Evolutionary conservation across 2,888 invertebrate species (phyloP), one percentile per base, ranked within the genome.

Genomic region (Desoria tigrina): DNA sequence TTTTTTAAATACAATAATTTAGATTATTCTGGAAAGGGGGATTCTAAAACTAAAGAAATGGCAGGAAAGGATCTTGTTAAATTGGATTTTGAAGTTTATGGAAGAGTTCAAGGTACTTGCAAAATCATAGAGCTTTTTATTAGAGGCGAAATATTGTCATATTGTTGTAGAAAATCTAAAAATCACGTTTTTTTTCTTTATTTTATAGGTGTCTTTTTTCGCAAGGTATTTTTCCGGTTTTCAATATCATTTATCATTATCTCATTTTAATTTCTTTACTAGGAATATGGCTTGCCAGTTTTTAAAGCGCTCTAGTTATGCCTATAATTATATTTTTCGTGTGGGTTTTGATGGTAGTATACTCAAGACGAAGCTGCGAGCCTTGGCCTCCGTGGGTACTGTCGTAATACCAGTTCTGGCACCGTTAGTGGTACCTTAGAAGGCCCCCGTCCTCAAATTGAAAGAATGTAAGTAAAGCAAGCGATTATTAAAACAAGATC

Each of bases 391-490:
- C 83, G 82, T 68, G 90, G 90, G 14, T 90, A 89, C 88, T 89
- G 89, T 77, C 86, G 84, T 83, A 90, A 90, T 77, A 89, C 89
- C 0, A 76, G 81, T 1, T 78, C 82, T 37, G 88, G 86, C 6
- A 88, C 89, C 0, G 90, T 90, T 0, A 80, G 84, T 23, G 90
- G 90, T 1, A 83, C 84, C 62, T 77, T 89, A 74, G 85, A 89
- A 79, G 89, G 89, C n/a, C 82, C 84, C 1, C 71, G 79, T 28
- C 79, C 81, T 0, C 84, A 85, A 79, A 78, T 89, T 54, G 81
- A 84, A 32, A 79, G 84, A 74, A 89, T 89, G 89, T 78, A 69
- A 73, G 75, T 27, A 45, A 45, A 6, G 6, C 45, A 45, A 9
- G 6, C 4, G 21, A 21, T 45, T 45, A 18, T 21, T 6, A 45